Percentiles rank a stretch among this genome's conserved stretches.
Evolutionary conservation across 2,888 invertebrate species (phyloP).

Genomic region (Baccha elongata): DNA sequence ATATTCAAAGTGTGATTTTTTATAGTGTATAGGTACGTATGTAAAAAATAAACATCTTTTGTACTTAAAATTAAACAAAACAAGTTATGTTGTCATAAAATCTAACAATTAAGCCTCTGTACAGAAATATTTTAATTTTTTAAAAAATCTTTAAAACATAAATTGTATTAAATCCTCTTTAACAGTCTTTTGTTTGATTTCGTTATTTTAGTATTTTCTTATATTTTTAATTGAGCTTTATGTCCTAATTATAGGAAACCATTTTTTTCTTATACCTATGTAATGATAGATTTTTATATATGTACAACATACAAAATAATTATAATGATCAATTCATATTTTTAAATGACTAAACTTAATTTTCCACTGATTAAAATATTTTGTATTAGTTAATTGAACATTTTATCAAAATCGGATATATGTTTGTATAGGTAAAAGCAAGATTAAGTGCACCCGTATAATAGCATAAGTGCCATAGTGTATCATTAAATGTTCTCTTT

Average conservation of each 20-base stretch:
- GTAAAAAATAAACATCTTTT: no score
- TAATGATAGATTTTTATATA: constrained; percentile 41
- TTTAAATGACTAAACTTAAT: constrained; percentile 30
- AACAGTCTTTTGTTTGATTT: constrained; percentile 49
- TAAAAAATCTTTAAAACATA: not conserved
- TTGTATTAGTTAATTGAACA: no score
- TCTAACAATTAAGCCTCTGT: constrained; percentile 48
- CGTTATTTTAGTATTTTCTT: constrained; percentile 19
- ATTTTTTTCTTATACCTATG: constrained; percentile 13
- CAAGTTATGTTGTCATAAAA: no score
- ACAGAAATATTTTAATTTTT: constrained; percentile 31
- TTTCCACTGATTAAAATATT: no score
- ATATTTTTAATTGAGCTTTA: not conserved
- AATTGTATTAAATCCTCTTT: constrained; percentile 17
- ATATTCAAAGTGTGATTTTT: no score
- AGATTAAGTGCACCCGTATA: no score
- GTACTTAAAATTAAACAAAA: no score
- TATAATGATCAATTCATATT: constrained; percentile 44
- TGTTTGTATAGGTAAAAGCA: no score
- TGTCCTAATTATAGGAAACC: constrained; percentile 52
- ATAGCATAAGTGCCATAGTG: no score
- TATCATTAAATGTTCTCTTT: no score
- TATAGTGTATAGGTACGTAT: no score
- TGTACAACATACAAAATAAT: constrained; percentile 68
- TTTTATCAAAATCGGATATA: no score